A percentile compares a stretch with the other conserved stretches of the same genome.
phyloP scores from a whole-genome alignment of 2,797 vertebrate genomes.

The Myotis findleyi region DNA sequence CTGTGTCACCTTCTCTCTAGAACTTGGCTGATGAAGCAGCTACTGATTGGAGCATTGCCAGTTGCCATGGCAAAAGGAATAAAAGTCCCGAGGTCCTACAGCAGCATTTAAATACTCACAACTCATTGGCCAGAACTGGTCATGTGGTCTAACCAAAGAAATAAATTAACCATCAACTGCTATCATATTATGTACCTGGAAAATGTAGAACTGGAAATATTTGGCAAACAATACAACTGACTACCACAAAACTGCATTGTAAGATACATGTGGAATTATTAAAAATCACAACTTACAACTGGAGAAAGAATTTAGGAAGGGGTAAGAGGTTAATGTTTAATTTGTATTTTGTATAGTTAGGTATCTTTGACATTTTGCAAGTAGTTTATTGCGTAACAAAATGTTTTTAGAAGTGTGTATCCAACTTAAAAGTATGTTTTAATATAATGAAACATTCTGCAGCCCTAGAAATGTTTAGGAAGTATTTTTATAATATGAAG shows the following conservation, averaged over 20 bases:
- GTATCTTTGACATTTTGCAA: not conserved
- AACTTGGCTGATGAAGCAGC: not conserved
- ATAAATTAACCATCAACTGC: not conserved
- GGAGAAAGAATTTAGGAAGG: not conserved
- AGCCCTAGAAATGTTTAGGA: not conserved
- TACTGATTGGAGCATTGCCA: not conserved
- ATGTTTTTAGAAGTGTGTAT: conserved; percentile 3
- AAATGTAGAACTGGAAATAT: not conserved
- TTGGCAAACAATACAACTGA: not conserved
- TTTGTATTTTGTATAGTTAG: not conserved
- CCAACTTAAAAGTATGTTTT: not conserved
- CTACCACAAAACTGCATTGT: not conserved
- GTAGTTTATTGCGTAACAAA: not conserved
- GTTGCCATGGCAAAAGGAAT: not conserved
- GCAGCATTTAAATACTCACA: not conserved
- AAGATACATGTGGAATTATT: not conserved
- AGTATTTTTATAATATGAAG: not conserved
- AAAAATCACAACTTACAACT: not conserved
- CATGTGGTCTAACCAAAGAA: not conserved
- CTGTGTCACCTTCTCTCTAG: not conserved
- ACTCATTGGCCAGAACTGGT: not conserved
- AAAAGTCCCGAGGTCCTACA: not conserved
- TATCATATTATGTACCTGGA: not conserved
- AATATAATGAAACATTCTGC: not conserved
- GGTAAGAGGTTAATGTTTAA: not conserved